Conservation (phyloP, 1,140 invertebrate genomes). For the Vanessa atalanta region DNA sequence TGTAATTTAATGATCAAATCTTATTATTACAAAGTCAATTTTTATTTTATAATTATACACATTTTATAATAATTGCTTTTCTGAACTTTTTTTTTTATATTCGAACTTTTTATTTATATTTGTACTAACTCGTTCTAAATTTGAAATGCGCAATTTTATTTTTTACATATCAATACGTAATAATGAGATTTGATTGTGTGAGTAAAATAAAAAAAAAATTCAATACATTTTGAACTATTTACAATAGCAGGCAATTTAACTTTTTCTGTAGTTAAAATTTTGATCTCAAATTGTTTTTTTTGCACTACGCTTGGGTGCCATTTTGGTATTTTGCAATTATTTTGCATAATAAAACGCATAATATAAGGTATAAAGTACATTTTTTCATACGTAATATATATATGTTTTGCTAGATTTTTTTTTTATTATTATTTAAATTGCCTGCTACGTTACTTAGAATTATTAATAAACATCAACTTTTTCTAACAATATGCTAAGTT, state of each 20-base stretch:
- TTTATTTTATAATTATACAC: conserved; percentile 5
- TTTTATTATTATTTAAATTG: conserved; percentile 64
- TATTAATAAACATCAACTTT: conserved; percentile 70
- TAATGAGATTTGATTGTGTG: conserved; percentile 54
- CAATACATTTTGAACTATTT: conserved; percentile 56
- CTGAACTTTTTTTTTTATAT: conserved; percentile 16
- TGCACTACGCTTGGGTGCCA: conserved; percentile 70
- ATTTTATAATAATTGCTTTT: conserved; percentile 9
- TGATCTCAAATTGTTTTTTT: conserved; percentile 69
- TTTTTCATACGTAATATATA: conserved; percentile 40
- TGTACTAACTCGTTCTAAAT: conserved; percentile 15
- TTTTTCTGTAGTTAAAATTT: conserved; percentile 57
- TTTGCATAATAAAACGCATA: conserved; percentile 71
- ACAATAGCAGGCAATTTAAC: conserved; percentile 72
- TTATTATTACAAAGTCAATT: conserved; percentile 45
- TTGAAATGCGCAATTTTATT: conserved; percentile 2
- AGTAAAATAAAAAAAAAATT: conserved; percentile 25
- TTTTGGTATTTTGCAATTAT: conserved; percentile 50
- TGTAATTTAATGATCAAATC: conserved; percentile 45
- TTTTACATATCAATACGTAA: conserved; percentile 39
- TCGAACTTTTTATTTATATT: conserved; percentile 31
- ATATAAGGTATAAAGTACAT: conserved; percentile 46
- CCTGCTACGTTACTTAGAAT: conserved; percentile 72
- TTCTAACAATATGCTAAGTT: conserved; percentile 78
- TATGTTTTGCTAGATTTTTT: conserved; percentile 29